Evolutionary conservation across 1,140 invertebrate genomes (phyloP).

Genomic region (Leptoteleia sp.): DNA sequence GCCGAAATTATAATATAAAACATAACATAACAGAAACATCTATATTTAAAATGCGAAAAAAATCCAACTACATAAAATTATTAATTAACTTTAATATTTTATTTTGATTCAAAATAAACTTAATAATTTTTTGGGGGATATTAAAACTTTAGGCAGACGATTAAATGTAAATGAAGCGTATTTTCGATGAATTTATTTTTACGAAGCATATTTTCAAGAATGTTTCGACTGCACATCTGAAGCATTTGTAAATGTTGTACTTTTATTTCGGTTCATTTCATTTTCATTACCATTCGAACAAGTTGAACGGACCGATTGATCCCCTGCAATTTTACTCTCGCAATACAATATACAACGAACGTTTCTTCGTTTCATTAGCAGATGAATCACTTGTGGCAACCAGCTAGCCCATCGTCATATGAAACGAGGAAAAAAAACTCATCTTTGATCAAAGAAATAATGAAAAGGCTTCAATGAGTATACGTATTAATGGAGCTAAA

Average conservation of each 20-base stretch:
- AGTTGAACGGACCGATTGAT: constrained; percentile 45
- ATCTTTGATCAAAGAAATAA: constrained; percentile 44
- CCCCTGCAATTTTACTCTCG: constrained; percentile 44
- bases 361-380: constrained; percentile 50
- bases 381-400: constrained; percentile 31
- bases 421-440: constrained; percentile 31
- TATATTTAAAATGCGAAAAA: no score
- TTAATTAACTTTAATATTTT: no score
- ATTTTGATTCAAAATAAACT: no score
- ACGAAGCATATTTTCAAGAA: constrained; percentile 18
- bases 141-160: no score
- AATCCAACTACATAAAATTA: no score
- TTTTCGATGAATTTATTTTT: constrained; percentile 4
- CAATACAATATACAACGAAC: constrained; percentile 33
- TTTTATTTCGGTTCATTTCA: constrained; percentile 55
- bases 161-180: neutral
- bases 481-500: constrained; percentile 12
- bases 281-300: constrained; percentile 55
- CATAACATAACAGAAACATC: no score
- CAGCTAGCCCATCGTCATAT: constrained; percentile 21
- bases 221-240: neutral
- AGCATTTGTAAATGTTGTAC: constrained; percentile 10
- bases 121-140: no score
- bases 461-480: constrained; percentile 34
- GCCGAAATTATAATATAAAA: constrained; percentile 12